Evolutionary conservation across 2,888 invertebrate genomes (phyloP).

Genomic region (Ochropleura plecta): DNA sequence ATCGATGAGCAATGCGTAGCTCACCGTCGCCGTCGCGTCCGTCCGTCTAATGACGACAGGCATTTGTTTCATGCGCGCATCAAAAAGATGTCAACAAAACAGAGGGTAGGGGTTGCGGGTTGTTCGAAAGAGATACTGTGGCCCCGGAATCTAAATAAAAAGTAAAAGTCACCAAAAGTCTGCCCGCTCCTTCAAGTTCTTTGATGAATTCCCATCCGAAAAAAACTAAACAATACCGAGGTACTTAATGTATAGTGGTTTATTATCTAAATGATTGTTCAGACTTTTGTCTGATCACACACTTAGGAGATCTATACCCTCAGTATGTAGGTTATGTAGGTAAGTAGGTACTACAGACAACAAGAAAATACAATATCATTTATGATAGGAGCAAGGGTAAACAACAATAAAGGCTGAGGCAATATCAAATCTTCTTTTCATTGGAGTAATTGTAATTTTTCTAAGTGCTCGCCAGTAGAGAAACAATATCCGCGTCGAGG

Average conservation of each 20-base stretch:
- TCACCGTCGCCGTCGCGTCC: too few relatives aligned
- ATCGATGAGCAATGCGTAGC: too few relatives aligned
- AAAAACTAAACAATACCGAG: not conserved
- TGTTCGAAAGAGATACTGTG: too few relatives aligned
- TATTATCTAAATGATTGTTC: not conserved
- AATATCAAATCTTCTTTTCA: conserved; percentile 66
- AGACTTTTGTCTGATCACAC: conserved; percentile 1
- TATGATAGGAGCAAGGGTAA: conserved; percentile 49
- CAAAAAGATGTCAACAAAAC: too few relatives aligned
- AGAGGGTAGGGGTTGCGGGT: too few relatives aligned
- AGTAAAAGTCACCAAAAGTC: too few relatives aligned
- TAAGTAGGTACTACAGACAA: conserved; percentile 8
- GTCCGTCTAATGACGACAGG: too few relatives aligned
- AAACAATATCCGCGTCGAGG: conserved; percentile 67
- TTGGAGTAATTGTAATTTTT: conserved; percentile 71
- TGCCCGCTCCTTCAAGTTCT: too few relatives aligned
- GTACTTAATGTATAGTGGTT: not conserved
- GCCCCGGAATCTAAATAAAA: too few relatives aligned
- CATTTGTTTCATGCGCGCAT: too few relatives aligned
- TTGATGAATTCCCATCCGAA: not conserved
- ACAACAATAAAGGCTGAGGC: conserved; percentile 54
- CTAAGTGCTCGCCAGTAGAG: conserved; percentile 66
- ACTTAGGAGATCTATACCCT: not conserved
- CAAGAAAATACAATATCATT: conserved; percentile 55
- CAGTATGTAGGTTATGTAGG: not conserved